Percentiles rank a stretch among this genome's conserved stretches.
phyloP scores from a whole-genome alignment of 2,797 vertebrate genomes.

The Labroides dimidiatus region DNA sequence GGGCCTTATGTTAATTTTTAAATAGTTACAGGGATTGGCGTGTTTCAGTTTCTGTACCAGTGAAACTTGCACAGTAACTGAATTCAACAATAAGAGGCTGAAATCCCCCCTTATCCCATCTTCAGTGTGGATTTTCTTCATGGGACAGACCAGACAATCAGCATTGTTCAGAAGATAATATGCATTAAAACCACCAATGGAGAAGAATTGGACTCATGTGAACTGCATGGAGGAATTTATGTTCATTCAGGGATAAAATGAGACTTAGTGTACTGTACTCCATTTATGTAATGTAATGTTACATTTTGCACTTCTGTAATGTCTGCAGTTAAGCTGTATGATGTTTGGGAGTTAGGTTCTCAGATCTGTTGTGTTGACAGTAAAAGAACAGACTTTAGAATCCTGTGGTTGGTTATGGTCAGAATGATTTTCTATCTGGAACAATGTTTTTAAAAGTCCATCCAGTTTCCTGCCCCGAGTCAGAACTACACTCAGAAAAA shows the following conservation, averaged over 20 bases:
- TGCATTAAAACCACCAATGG: too few species aligned
- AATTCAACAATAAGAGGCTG: background rate
- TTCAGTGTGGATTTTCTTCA: background rate
- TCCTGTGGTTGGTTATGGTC: background rate
- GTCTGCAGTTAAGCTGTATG: background rate
- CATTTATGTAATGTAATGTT: background rate
- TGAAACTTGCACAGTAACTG: conserved; percentile 16
- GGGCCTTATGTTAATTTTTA: conserved; percentile 9
- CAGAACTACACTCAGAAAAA: background rate
- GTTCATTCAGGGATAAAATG: background rate
- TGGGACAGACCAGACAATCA: too few species aligned
- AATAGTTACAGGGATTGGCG: conserved; percentile 19
- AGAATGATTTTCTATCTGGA: background rate
- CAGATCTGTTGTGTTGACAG: background rate
- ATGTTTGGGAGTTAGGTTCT: background rate
- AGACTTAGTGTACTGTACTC: background rate
- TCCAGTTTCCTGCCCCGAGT: background rate
- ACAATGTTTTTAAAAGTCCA: background rate
- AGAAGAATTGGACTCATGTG: too few species aligned
- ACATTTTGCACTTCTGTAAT: background rate
- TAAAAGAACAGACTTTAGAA: background rate
- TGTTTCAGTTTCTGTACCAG: conserved; percentile 10
- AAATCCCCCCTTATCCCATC: background rate
- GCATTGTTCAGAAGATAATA: too few species aligned
- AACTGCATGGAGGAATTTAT: background rate